These are phyloP conservation scores for Solenodon paradoxus DNA, from an alignment of 2,113 vertebrate species.

Conservation along the genomic window DNA sequence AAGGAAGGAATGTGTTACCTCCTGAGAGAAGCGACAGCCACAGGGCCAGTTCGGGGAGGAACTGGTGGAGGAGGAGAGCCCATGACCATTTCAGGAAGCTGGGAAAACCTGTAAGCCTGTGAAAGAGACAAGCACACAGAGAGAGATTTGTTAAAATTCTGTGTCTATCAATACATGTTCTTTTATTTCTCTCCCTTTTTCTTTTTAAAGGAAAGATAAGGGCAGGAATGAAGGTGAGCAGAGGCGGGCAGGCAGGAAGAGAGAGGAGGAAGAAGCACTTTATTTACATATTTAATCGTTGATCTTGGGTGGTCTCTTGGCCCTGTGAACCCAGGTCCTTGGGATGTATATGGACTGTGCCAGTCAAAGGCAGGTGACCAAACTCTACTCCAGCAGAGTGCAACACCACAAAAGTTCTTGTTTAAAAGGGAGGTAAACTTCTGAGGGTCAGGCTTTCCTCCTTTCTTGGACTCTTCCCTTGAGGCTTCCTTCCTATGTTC, in stretches of 20 bases:
- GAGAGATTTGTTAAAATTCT: background rate
- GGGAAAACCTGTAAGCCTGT: constrained; percentile 97
- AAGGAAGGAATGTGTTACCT: constrained; percentile 81
- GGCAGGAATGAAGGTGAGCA: too few relatives aligned
- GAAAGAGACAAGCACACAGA: constrained; percentile 34
- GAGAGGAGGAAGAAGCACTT: too few relatives aligned
- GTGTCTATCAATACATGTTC: background rate
- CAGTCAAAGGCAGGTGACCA: too few relatives aligned
- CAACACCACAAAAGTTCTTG: too few relatives aligned
- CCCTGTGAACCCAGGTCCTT: too few relatives aligned
- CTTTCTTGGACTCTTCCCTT: background rate
- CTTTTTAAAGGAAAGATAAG: too few relatives aligned
- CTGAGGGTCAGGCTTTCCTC: background rate
- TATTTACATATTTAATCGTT: too few relatives aligned
- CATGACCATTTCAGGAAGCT: constrained; percentile 97
- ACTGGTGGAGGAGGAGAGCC: constrained; percentile 95
- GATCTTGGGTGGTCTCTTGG: too few relatives aligned
- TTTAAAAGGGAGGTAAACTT: background rate
- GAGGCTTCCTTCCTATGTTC: background rate
- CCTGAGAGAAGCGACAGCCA: constrained; percentile 89
- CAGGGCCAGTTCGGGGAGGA: constrained; percentile 94
- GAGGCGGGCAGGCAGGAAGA: too few relatives aligned
- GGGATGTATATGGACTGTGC: too few relatives aligned
- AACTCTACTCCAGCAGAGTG: too few relatives aligned
- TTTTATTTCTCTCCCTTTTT: too few relatives aligned